Evolutionary conservation across 2,113 vertebrate genomes (phyloP), one percentile per base, ranked within the genome.

Genomic region (Trochalopteron elliotii): DNA sequence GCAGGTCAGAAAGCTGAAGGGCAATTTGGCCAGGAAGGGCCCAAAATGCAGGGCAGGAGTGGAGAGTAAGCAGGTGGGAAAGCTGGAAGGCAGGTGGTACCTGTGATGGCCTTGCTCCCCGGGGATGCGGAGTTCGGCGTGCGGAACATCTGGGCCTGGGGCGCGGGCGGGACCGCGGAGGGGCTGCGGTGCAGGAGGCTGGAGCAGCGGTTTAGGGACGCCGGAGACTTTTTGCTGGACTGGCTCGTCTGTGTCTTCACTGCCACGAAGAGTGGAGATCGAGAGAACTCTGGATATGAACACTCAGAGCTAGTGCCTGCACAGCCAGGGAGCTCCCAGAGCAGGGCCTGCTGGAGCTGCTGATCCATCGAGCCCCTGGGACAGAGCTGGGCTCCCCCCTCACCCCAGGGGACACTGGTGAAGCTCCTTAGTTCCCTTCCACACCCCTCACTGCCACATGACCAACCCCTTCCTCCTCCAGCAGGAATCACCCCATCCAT

Each of bases 231-330:
- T 95, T 98, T 98, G 94, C 98, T 98, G 85, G 98, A 96, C 77
- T 97, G 98, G 98, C 90, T 98, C 69, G 96, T 21, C 95, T 98
- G 98, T 67, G 97, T 98, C 98, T 98, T 98, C 95, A 98, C 96
- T 78, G 98, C 98, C 98, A 98, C 98, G 96, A 98, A 98, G 97
- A 98, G 98, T 91, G 98, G 98, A 97, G 98, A 98, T 23, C 98
- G 97, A 91, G 98, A 98, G 93, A 97, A 98, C 97, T 98, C 98
- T 96, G 98, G 98, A 97, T 98, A 95, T 81, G 98, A 98, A 94
- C 96, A 98, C 97, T 98, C 97, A 96, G 97, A 98, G 77, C 98
- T 98, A 89, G 98, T 98, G 97, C 97, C 95, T 76, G 98, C 94
- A 94, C 94, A 97, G 19, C 80, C 97, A 74, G 94, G 91, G 22